Evolutionary conservation across 2,797 vertebrate genomes (phyloP).

Genomic region (Semotilus atromaculatus): DNA sequence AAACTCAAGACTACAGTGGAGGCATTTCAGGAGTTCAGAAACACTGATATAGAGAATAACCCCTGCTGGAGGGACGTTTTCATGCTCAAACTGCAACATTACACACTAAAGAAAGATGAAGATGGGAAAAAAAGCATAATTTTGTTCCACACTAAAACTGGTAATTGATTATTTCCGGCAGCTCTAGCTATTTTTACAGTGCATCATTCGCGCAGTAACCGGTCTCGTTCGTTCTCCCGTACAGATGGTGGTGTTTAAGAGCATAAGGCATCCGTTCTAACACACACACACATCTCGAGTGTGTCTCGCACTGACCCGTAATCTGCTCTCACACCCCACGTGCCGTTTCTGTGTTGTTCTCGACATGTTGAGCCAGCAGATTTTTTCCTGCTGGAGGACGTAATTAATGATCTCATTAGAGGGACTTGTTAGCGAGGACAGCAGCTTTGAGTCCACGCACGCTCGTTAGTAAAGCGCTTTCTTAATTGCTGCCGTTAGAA

Average conservation of each 20-base stretch:
- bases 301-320: not conserved
- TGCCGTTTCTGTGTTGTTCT: constrained; percentile 12
- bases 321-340: constrained; percentile 22
- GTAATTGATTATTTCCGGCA: not conserved
- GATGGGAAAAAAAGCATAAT: not conserved
- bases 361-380: constrained; percentile 63
- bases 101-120: not conserved
- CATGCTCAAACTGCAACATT: not conserved
- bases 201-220: not conserved
- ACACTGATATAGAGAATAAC: too few relatives aligned
- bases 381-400: constrained; percentile 63
- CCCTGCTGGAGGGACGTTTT: too few relatives aligned
- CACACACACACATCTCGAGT: not conserved
- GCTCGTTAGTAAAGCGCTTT: constrained; percentile 74
- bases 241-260: constrained; percentile 7
- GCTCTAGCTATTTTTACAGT: not conserved
- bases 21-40: too few relatives aligned
- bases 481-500: constrained; percentile 66
- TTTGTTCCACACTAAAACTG: not conserved
- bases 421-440: constrained; percentile 71
- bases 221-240: not conserved
- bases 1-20: too few relatives aligned
- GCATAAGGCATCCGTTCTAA: not conserved
- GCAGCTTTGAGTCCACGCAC: constrained; percentile 73
- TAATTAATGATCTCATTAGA: constrained; percentile 77